Evolutionary conservation across 2,797 vertebrate species (phyloP).

Genomic region (Acipenser oxyrinchus): DNA sequence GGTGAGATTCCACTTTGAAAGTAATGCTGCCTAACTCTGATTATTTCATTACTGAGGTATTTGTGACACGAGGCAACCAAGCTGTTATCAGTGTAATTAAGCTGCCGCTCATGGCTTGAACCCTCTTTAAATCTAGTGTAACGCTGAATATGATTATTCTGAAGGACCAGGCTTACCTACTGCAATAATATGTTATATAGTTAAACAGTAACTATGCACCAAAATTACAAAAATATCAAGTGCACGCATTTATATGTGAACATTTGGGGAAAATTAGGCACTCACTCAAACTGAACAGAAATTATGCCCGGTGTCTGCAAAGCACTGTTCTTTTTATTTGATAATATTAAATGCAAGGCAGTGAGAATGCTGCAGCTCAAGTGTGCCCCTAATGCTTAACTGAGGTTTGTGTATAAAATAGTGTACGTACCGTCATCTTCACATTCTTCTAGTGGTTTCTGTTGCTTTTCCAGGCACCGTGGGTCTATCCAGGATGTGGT

Average conservation of each 20-base stretch:
- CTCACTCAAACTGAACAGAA: no score
- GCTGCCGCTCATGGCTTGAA: background rate
- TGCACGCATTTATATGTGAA: no score
- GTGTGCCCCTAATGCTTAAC: slow-evolving; percentile 46
- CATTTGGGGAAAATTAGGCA: no score
- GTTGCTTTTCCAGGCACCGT: slow-evolving; percentile 96
- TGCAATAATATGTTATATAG: no score
- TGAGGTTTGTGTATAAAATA: slow-evolving; percentile 4
- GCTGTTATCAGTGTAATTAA: slow-evolving; percentile 6
- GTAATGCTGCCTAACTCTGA: background rate
- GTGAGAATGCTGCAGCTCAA: slow-evolving; percentile 33
- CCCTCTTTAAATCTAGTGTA: background rate
- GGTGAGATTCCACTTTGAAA: background rate
- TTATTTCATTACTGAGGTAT: slow-evolving; percentile 5
- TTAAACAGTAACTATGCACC: no score
- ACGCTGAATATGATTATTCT: background rate
- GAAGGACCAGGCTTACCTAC: no score
- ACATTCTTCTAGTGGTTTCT: slow-evolving; percentile 97
- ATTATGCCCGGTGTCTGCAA: no score
- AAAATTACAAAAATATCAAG: no score
- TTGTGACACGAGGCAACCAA: slow-evolving; percentile 6
- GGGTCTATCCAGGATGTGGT: slow-evolving; percentile 98
- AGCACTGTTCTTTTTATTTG: no score
- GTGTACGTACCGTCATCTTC: slow-evolving; percentile 86
- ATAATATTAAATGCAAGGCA: no score